Conservation (phyloP, 2,113 vertebrate species). For the Centrocercus urophasianus region DNA sequence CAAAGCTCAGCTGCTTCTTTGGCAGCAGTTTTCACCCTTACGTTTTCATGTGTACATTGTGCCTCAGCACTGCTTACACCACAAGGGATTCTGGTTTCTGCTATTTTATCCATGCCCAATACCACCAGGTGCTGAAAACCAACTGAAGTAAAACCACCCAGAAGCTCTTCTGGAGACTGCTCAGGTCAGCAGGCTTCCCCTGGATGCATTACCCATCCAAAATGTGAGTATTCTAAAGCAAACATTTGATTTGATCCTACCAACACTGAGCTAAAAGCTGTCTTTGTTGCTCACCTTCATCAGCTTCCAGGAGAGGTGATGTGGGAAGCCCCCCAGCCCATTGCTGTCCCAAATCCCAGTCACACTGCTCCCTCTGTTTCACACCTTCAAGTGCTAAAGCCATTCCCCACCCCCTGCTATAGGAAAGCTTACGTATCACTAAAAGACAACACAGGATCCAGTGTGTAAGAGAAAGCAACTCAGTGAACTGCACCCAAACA, state of each 20-base stretch:
- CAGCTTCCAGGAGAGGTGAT: not conserved
- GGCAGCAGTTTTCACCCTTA: not conserved
- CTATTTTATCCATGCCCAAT: accelerated
- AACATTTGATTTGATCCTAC: accelerated
- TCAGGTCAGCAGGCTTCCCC: not conserved
- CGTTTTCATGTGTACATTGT: not conserved
- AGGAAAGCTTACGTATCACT: not conserved
- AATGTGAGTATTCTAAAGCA: not conserved
- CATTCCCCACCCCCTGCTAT: not conserved
- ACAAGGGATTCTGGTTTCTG: not conserved
- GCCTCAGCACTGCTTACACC: not conserved
- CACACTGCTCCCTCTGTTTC: not conserved
- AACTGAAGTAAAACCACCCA: accelerated
- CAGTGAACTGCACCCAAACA: not conserved
- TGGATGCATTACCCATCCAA: accelerated
- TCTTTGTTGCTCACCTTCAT: not conserved
- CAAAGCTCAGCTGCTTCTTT: not conserved
- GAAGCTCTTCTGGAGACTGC: not conserved
- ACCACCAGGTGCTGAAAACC: not conserved
- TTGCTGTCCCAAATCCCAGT: not conserved
- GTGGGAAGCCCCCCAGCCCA: not conserved
- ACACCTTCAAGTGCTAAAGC: not conserved
- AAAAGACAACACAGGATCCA: too few relatives aligned
- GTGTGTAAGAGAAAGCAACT: not conserved
- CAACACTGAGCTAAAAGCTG: not conserved